A percentile compares a stretch with the other conserved stretches of the same genome.
phyloP scores from a whole-genome alignment of 2,113 vertebrate species.

The Chlorodrepanis virens region DNA sequence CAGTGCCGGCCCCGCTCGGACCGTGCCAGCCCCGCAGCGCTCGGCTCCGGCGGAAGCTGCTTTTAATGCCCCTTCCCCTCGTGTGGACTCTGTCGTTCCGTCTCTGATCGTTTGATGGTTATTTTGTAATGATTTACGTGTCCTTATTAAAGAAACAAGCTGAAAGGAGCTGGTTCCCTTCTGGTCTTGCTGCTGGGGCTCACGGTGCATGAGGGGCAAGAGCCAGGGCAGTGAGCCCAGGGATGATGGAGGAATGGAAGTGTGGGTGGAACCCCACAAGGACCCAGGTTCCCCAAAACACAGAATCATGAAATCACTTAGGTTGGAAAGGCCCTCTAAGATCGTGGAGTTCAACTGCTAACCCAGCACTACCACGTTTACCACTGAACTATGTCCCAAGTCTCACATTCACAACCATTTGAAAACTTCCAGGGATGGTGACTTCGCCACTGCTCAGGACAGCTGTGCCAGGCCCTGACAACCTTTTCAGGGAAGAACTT shows the following conservation, averaged over 20 bases:
- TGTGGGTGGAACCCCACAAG: background rate
- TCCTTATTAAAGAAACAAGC: constrained; percentile 82
- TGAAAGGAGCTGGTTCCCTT: constrained; percentile 56
- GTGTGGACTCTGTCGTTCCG: constrained; percentile 67
- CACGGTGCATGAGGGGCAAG: rapidly evolving
- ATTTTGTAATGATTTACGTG: constrained; percentile 77
- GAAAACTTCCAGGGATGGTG: background rate
- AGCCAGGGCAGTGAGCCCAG: background rate
- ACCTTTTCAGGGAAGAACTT: background rate
- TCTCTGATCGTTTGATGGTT: constrained; percentile 70
- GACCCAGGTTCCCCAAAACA: background rate
- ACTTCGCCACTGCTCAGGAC: rapidly evolving
- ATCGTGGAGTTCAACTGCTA: background rate
- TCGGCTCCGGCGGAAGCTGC: constrained; percentile 40
- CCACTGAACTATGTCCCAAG: background rate
- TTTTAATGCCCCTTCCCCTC: constrained; percentile 55
- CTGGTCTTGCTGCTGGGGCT: background rate
- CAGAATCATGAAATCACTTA: background rate
- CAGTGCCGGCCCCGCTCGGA: background rate
- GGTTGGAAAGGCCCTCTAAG: background rate
- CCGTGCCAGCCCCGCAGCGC: background rate
- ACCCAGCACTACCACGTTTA: background rate
- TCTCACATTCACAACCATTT: background rate
- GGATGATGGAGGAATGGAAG: background rate
- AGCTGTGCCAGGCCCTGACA: background rate